These are phyloP conservation scores for Platalea minor DNA, from an alignment of 2,797 vertebrate genomes.

Conservation along the genomic window DNA sequence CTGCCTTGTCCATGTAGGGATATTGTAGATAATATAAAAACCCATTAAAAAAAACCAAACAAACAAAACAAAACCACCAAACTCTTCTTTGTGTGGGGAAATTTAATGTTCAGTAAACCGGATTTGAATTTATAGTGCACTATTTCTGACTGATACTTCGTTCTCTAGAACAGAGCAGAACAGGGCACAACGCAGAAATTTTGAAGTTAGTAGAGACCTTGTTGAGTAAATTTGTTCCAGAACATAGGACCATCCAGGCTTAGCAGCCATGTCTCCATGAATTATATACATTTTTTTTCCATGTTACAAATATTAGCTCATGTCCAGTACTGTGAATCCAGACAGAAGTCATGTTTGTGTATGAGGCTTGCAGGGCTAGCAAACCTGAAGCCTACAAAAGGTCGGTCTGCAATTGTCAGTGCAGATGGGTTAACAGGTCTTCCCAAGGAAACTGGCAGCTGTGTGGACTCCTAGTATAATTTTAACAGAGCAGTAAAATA, in stretches of 20 bases:
- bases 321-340: no score
- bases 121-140: background rate
- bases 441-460: background rate
- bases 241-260: background rate
- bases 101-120: background rate
- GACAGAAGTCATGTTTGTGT: fast-evolving
- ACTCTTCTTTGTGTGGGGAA: background rate
- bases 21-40: background rate
- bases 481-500: background rate
- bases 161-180: background rate
- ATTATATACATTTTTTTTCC: background rate
- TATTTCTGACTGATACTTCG: background rate
- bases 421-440: background rate
- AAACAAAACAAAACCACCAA: background rate
- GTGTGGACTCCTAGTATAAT: background rate
- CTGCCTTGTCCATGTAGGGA: background rate
- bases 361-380: background rate
- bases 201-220: background rate
- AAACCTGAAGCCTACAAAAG: background rate
- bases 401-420: fast-evolving
- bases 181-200: fast-evolving
- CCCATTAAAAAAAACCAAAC: fast-evolving
- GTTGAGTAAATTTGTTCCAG: background rate
- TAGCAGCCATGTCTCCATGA: background rate
- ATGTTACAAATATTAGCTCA: background rate